These are phyloP conservation scores for Xenops minutus DNA, from an alignment of 2,797 vertebrate species.

Conservation along the genomic window DNA sequence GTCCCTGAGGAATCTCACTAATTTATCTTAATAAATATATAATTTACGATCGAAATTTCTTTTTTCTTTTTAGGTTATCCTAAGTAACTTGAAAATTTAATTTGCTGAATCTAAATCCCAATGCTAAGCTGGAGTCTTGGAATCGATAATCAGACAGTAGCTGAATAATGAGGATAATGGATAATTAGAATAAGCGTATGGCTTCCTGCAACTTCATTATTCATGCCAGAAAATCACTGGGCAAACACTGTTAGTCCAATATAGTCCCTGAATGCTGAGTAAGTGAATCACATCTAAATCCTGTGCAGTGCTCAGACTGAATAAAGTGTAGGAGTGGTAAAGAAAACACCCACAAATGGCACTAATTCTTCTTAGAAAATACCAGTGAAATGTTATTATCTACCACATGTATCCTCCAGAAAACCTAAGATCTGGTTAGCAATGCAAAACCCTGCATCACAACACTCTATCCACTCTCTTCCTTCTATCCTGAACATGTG, in stretches of 20 bases:
- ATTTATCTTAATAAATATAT: conserved; percentile 28
- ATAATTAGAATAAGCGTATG: conserved; percentile 15
- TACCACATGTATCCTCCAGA: background rate
- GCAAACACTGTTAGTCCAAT: background rate
- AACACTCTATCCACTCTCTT: background rate
- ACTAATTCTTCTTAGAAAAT: background rate
- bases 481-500: rapidly evolving
- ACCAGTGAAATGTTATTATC: background rate
- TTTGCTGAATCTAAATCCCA: background rate
- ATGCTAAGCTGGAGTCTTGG: background rate
- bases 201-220: background rate
- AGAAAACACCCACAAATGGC: background rate
- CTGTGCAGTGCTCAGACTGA: background rate
- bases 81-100: conserved; percentile 22
- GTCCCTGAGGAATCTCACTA: background rate
- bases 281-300: background rate
- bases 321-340: background rate
- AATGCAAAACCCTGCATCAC: background rate
- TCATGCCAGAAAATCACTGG: background rate
- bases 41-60: background rate
- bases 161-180: background rate
- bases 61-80: conserved; percentile 7
- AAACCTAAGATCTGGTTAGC: background rate
- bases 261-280: background rate
- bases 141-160: background rate